These are phyloP conservation scores for Tapirus terrestris DNA, from an alignment of 2,113 vertebrate species.

Conservation along the genomic window DNA sequence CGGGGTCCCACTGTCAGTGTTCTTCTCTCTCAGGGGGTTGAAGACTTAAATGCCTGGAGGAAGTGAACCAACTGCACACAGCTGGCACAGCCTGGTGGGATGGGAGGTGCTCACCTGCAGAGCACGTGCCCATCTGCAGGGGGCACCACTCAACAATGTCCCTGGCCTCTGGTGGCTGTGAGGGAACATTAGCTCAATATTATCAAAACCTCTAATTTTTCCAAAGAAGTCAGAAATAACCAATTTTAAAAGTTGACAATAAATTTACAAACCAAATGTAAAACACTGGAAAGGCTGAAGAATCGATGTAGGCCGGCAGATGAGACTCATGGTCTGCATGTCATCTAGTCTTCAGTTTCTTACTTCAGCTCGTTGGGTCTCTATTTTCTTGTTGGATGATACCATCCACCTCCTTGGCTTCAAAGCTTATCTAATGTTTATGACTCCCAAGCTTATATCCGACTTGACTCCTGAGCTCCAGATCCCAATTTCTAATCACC, in stretches of 20 bases:
- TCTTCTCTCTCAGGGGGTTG: neutral
- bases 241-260: neutral
- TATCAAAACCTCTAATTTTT: neutral
- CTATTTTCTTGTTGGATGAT: neutral
- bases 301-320: neutral
- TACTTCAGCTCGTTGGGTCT: neutral
- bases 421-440: neutral
- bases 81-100: accelerated
- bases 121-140: neutral
- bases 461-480: neutral
- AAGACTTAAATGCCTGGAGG: neutral
- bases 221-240: neutral
- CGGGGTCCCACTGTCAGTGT: neutral
- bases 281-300: neutral
- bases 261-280: neutral
- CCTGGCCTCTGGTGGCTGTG: neutral
- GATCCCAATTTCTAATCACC: neutral
- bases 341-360: neutral
- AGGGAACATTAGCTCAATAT: neutral
- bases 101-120: accelerated
- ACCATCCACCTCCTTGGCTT: neutral
- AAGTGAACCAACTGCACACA: neutral
- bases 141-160: accelerated
- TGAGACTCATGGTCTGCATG: neutral
- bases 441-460: neutral